Conservation (phyloP, 2,888 invertebrate genomes). For the Drosophila kambysellisi region DNA sequence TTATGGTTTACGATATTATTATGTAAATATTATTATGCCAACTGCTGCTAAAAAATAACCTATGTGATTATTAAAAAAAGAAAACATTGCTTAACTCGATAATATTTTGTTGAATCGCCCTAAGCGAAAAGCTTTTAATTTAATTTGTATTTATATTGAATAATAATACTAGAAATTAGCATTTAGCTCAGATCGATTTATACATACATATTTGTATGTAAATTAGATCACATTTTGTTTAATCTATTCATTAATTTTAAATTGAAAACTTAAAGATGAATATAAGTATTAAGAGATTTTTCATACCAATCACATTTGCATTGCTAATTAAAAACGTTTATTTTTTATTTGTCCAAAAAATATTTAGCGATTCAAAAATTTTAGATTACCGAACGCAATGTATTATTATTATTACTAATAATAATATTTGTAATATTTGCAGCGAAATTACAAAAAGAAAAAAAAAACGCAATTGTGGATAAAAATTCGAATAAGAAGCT, state of each 20-base stretch:
- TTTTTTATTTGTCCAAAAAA: background rate
- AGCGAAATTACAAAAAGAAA: background rate
- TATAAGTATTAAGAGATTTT: background rate
- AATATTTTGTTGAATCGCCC: background rate
- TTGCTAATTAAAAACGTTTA: background rate
- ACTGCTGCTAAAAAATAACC: slow-evolving; percentile 29
- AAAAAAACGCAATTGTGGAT: slow-evolving; percentile 20
- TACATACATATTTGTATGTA: background rate
- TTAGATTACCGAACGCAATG: background rate
- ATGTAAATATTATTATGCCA: slow-evolving; percentile 51
- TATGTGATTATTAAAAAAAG: slow-evolving; percentile 32
- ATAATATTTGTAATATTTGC: background rate
- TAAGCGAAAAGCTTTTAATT: slow-evolving; percentile 21
- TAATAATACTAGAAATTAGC: background rate
- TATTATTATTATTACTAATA: background rate
- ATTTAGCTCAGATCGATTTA: background rate
- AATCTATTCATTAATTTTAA: slow-evolving; percentile 4
- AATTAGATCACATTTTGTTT: slow-evolving; percentile 11
- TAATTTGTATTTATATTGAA: slow-evolving; percentile 1
- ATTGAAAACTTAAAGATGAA: slow-evolving; percentile 17
- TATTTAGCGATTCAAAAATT: background rate
- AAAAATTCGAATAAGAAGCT: slow-evolving; percentile 17
- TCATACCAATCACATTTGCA: background rate
- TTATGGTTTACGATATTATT: slow-evolving; percentile 5
- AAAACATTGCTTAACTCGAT: slow-evolving; percentile 13